Base-by-base conservation (phyloP, 2,113 vertebrate species). In the Sapajus apella region DNA sequence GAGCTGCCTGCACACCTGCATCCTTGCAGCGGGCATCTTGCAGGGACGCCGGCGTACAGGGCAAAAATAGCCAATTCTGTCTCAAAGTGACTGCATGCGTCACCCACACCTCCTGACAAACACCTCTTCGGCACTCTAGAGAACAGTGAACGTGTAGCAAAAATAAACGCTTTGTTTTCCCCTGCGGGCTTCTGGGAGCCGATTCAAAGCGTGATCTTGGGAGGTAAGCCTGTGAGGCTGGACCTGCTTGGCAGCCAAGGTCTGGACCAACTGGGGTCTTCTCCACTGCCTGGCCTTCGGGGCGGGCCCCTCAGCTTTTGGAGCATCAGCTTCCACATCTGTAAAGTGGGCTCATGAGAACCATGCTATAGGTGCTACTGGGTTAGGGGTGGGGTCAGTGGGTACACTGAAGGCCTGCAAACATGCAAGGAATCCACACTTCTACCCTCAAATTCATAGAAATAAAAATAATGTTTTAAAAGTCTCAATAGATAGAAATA, bases 101-200 rank as follows among this genome's bases (percentile, higher is more conserved):
- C 96, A 97, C 82, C 45, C 89, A 76, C 90, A 96, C 80, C 94
- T 92, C 87, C 75, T 50, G 73, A 86, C 82, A 64, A 91, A 86
- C 82, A 73, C 86, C 61, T 94, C 91, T 56, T 40, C 10, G 88
- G 81, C 2, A 0, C 86, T 50, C 52, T 88, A 55, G 25, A 92
- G 77, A 82, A 77, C 2, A 6, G 79, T 77, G 76, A 96, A 50
- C 10, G 9, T 11, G 8, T 3, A 37, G 61, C 64, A 90, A 96
- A 96, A 96, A 95, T 93, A 94, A 96, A 94, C 0, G 1, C 55
- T 94, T 73, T 82, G 25, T 86, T 80, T 92, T 76, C 76, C 16
- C 52, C 77, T 47, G 82, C 37, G 0, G 1, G 83, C 56, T 58
- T 30, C n/a, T 82, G 68, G 68, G 58, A 76, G 25, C 14, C 18